Conservation (phyloP, 2,797 vertebrate genomes). For the Neolamprologus multifasciatus region DNA sequence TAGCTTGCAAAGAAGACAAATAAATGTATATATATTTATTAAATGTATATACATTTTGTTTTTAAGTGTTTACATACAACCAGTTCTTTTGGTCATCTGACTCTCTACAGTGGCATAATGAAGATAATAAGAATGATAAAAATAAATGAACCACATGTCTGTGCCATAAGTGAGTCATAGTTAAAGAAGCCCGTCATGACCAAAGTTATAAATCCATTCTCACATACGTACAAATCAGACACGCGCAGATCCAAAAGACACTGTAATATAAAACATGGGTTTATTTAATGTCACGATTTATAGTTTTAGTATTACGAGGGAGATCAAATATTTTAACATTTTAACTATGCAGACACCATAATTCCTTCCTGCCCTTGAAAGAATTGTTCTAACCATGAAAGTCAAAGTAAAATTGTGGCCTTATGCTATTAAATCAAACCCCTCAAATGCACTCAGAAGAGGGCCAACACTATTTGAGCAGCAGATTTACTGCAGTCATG, state of each 20-base stretch:
- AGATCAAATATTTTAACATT: background rate
- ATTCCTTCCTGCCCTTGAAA: conserved; percentile 15
- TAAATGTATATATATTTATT: background rate
- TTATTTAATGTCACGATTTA: background rate
- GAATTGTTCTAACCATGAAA: conserved; percentile 17
- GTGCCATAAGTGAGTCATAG: background rate
- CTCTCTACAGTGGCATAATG: background rate
- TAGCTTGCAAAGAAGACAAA: background rate
- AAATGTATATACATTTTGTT: background rate
- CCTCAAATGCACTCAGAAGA: background rate
- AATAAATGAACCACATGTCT: background rate
- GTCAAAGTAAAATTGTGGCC: background rate
- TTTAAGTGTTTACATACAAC: background rate
- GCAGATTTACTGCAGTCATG: conserved; percentile 12
- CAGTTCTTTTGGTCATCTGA: background rate
- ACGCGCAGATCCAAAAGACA: background rate
- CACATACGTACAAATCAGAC: background rate
- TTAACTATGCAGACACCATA: background rate
- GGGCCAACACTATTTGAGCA: background rate
- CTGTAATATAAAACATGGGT: background rate
- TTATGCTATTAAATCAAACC: conserved; percentile 14
- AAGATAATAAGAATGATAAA: background rate
- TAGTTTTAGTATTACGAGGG: background rate
- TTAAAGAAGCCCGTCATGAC: background rate
- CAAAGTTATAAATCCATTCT: background rate